A percentile compares a stretch with the other conserved stretches of the same genome.
Evolutionary conservation across 2,113 vertebrate species (phyloP).

Genomic region (Rana temporaria): DNA sequence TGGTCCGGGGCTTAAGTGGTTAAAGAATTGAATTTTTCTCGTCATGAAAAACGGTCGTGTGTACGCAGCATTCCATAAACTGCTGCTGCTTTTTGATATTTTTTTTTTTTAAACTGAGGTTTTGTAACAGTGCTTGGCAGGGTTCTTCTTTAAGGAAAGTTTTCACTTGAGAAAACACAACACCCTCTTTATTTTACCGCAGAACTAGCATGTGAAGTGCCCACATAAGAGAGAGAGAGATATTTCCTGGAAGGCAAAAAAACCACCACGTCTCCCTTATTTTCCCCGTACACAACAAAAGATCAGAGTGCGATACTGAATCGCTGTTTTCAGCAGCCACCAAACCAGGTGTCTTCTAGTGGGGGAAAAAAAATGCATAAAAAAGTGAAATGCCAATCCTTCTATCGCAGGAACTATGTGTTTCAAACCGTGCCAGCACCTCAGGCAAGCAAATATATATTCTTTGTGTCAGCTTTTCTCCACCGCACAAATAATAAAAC

Average conservation of each 20-base stretch:
- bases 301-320: conserved; percentile 65
- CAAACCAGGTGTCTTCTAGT: conserved; percentile 71
- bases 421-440: conserved; percentile 75
- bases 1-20: no score
- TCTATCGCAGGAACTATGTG: conserved; percentile 70
- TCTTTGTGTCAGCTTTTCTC: conserved; percentile 62
- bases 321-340: conserved; percentile 65
- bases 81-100: no score
- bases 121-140: no score
- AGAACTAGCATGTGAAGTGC: neutral
- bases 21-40: no score
- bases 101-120: no score
- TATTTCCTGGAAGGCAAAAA: conserved; percentile 56
- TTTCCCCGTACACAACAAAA: conserved; percentile 69
- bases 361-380: conserved; percentile 61
- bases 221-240: conserved; percentile 55
- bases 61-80: no score
- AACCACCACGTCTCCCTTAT: conserved; percentile 62
- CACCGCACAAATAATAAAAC: conserved; percentile 38
- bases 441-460: conserved; percentile 65
- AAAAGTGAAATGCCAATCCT: conserved; percentile 73
- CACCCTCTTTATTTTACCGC: no score
- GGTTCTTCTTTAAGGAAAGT: no score
- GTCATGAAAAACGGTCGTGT: no score
- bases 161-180: no score